A percentile compares a stretch with the other conserved stretches of the same genome.
Evolutionary conservation across 1,140 invertebrate genomes (phyloP).

Genomic region (Trichomalopsis sarcophagae): DNA sequence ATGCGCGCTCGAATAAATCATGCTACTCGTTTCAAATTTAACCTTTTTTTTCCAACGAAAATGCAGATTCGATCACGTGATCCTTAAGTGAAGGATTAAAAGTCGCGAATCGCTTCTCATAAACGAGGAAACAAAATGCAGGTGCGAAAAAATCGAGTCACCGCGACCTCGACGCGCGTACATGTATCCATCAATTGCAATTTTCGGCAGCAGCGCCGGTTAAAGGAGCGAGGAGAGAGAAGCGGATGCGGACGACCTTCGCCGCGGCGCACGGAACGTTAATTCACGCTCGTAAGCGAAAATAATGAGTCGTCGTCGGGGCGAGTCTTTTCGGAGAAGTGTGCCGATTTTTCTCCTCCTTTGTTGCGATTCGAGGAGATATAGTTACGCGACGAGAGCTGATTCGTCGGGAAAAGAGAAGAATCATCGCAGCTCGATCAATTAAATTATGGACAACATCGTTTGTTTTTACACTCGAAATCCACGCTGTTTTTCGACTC

Average conservation of each 20-base stretch:
- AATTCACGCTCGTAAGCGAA: constrained; percentile 16
- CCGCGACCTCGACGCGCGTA: neutral
- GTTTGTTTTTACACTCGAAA: too few relatives aligned
- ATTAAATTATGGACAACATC: too few relatives aligned
- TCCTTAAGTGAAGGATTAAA: neutral
- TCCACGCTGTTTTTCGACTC: too few relatives aligned
- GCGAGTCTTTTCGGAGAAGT: neutral
- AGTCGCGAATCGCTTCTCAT: neutral
- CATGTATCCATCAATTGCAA: constrained; percentile 30
- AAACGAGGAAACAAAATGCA: neutral
- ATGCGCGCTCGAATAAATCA: neutral
- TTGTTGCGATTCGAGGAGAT: too few relatives aligned
- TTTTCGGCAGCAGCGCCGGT: constrained; percentile 2
- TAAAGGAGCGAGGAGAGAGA: constrained; percentile 16
- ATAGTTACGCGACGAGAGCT: neutral
- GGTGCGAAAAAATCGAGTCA: neutral
- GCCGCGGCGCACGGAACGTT: neutral
- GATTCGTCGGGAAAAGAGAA: neutral
- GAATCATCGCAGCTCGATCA: neutral
- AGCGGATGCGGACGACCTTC: neutral
- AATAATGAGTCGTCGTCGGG: neutral
- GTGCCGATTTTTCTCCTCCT: neutral
- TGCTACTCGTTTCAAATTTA: neutral
- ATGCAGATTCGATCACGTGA: too few relatives aligned
- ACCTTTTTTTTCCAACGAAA: neutral